Percentiles rank a stretch among this genome's conserved stretches.
phyloP scores from a whole-genome alignment of 2,113 vertebrate genomes.

The Arenaria interpres region DNA sequence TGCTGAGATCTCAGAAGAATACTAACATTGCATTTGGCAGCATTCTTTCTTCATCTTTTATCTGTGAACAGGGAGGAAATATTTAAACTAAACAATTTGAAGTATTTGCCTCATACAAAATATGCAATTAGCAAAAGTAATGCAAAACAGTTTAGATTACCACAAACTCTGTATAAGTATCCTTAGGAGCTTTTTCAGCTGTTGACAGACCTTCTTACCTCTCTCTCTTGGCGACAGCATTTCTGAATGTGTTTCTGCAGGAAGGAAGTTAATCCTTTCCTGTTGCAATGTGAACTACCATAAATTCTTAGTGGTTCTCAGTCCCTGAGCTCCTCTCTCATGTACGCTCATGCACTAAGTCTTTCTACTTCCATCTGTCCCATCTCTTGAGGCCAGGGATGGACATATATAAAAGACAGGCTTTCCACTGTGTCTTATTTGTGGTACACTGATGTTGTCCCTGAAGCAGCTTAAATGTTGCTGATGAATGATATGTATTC shows the following conservation, averaged over 20 bases:
- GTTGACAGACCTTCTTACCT: background rate
- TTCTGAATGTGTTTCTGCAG: background rate
- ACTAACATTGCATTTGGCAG: background rate
- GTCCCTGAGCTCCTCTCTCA: background rate
- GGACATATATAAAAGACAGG: background rate
- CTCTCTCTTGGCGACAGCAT: background rate
- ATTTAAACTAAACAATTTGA: background rate
- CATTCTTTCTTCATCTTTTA: background rate
- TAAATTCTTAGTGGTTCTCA: background rate
- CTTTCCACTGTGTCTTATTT: background rate
- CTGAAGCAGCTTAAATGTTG: background rate
- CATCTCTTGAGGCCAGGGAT: background rate
- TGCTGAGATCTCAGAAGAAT: background rate
- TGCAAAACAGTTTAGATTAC: background rate
- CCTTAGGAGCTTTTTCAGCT: background rate
- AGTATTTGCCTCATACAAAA: background rate
- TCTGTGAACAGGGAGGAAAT: background rate
- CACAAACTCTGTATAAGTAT: background rate
- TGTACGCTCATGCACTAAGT: fast-evolving
- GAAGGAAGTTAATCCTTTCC: background rate
- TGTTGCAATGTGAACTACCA: background rate
- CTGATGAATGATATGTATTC: background rate
- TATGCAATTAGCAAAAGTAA: background rate
- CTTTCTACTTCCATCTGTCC: background rate
- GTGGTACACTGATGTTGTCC: background rate